A percentile compares a stretch with the other conserved stretches of the same genome.
phyloP scores from a whole-genome alignment of 2,113 vertebrate genomes.

The Lutjanus erythropterus region DNA sequence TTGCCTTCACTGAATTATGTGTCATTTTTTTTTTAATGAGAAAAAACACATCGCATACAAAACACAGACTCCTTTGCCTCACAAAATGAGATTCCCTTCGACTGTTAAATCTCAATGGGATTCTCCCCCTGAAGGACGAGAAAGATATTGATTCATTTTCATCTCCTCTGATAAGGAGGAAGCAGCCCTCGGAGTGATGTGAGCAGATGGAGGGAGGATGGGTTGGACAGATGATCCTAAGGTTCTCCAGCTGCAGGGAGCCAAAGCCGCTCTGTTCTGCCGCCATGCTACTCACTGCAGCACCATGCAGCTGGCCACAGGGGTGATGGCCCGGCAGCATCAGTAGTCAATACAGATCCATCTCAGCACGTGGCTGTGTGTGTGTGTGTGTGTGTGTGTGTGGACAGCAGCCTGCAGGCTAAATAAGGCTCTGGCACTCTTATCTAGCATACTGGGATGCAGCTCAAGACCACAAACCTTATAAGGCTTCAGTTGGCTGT shows the following conservation, averaged over 20 bases:
- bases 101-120: not conserved
- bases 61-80: not conserved
- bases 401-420: slow-evolving; percentile 50
- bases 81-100: not conserved
- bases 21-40: not conserved
- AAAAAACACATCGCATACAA: not conserved
- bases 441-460: slow-evolving; percentile 50
- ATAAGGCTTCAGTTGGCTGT: slow-evolving; percentile 65
- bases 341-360: slow-evolving; percentile 30
- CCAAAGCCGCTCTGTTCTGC: slow-evolving; percentile 12
- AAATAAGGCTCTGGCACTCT: slow-evolving; percentile 71
- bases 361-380: slow-evolving; percentile 8
- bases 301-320: slow-evolving; percentile 3
- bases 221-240: slow-evolving; percentile 43
- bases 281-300: not conserved
- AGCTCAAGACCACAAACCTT: slow-evolving; percentile 63
- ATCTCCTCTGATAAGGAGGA: not conserved
- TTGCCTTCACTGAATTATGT: not conserved
- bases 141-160: slow-evolving; percentile 1
- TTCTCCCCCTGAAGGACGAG: not conserved
- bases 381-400: slow-evolving; percentile 19
- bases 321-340: slow-evolving; percentile 39
- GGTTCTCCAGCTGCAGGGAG: slow-evolving; percentile 40
- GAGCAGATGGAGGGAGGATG: slow-evolving; percentile 34
- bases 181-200: not conserved